Percentiles rank a stretch among this genome's conserved stretches.
These are phyloP conservation scores for Drosophila dunni DNA, from an alignment of 1,140 invertebrate genomes.

Conservation along the genomic window DNA sequence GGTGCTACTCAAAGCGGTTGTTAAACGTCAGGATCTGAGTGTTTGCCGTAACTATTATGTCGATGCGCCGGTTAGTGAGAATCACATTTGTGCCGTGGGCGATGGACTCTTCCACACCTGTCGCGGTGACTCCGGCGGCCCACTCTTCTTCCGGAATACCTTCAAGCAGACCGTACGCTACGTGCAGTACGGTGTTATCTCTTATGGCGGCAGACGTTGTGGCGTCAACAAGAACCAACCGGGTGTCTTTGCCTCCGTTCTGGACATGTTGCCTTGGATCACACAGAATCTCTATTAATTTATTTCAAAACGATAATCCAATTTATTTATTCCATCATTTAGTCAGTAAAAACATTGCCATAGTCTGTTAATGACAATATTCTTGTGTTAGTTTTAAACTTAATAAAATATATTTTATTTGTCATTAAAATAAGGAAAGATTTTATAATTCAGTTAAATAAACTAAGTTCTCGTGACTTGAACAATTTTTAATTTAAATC, in stretches of 20 bases:
- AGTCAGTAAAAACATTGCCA: constrained; percentile 55
- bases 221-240: constrained; percentile 55
- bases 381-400: constrained; percentile 34
- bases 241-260: constrained; percentile 75
- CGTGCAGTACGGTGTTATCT: constrained; percentile 74
- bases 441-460: constrained; percentile 8
- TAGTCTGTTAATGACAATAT: constrained; percentile 33
- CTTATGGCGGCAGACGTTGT: constrained; percentile 61
- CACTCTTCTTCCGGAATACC: constrained; percentile 84
- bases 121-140: constrained; percentile 91
- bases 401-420: constrained; percentile 42
- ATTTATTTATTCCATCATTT: constrained; percentile 32
- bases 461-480: no score
- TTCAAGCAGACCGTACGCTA: constrained; percentile 54
- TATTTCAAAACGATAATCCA: background rate
- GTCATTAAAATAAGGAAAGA: no score
- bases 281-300: constrained; percentile 67
- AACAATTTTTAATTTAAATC: no score
- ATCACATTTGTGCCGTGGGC: constrained; percentile 89
- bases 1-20: constrained; percentile 51
- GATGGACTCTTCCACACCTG: constrained; percentile 88
- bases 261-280: constrained; percentile 81
- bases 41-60: constrained; percentile 58
- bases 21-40: constrained; percentile 39
- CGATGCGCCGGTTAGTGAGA: constrained; percentile 64